Evolutionary conservation across 35 echinoderm and acorn worm genomes (phyloP), one percentile per base, ranked within the genome.

Genomic region (Anneissia japonica): DNA sequence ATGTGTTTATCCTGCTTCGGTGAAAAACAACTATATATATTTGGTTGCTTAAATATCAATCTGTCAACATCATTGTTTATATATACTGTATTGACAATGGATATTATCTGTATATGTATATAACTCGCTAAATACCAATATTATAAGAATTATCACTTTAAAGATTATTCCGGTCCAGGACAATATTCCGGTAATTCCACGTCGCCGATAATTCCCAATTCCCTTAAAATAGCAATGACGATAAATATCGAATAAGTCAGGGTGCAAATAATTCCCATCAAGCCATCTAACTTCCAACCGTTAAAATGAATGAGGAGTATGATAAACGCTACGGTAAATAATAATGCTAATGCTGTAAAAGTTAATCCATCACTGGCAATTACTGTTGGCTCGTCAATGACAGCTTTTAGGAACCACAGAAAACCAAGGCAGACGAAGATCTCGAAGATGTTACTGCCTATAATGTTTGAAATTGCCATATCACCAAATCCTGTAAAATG

Each of bases 391-490:
- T 79, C 91, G 31, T 91, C 75, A 13, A 91, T 77, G 0, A 85
- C 43, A 37, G 29, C 75, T 6, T 75, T 43, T 21, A 90, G 72
- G 87, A 99, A 99, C 96, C 96, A 99, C 0, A 94, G 46, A 10
- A 93, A 86, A 23, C 91, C 96, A 2, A 99, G 92, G 51, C 96
- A 99, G 11, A 94, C 80, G 41, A 89, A 92, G 32, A 93, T 89
- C 64, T 99, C 96, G 73, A 99, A 99, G 31, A 94, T 82, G 79
- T 99, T 99, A 79, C 96, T 99, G 26, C 96, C 96, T 73, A 91
- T 83, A 35, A 99, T 99, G 84, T 99, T 99, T 9, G 92, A 86
- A 4, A 99, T 86, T 11, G 96, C 96, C 90, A 99, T 92, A 38
- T 99, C 92, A 45, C 76, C 92, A 74, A 86, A 89, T 37, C 92